A percentile compares a stretch with the other conserved stretches of the same genome.
Evolutionary conservation across 2,113 vertebrate genomes (phyloP).

Genomic region (Ammospiza caudacuta): DNA sequence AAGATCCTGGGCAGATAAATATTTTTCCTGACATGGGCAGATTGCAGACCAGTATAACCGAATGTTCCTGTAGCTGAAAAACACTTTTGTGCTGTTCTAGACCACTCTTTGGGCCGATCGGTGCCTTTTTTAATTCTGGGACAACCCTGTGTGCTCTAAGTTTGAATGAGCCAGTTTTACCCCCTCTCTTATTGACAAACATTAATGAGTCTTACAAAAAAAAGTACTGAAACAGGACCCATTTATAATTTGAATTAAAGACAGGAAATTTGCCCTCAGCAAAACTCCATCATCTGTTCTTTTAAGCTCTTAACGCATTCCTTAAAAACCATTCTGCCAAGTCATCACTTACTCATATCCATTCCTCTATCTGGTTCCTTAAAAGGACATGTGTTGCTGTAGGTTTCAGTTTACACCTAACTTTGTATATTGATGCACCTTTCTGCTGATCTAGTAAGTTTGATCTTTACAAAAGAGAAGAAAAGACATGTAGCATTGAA

Average conservation of each 20-base stretch:
- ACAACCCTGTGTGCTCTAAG: conserved; percentile 17
- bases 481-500: conserved; percentile 63
- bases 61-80: conserved; percentile 48
- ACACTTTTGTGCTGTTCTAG: conserved; percentile 45
- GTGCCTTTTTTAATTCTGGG: conserved; percentile 77
- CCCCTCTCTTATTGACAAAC: conserved; percentile 46
- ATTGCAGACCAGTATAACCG: conserved; percentile 22
- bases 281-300: background rate
- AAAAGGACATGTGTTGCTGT: background rate
- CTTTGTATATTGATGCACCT: conserved; percentile 67
- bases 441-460: conserved; percentile 50
- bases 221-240: background rate
- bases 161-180: conserved; percentile 48
- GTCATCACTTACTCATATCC: background rate
- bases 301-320: background rate
- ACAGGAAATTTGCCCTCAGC: conserved; percentile 35
- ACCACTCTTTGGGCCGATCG: conserved; percentile 65
- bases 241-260: conserved; percentile 64
- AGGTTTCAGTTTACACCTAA: conserved; percentile 55
- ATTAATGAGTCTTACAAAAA: conserved; percentile 48
- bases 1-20: conserved; percentile 44
- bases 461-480: conserved; percentile 48
- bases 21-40: conserved; percentile 60
- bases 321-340: conserved; percentile 26
- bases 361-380: conserved; percentile 6